These are phyloP conservation scores for Tinamus guttatus DNA, from an alignment of 2,113 vertebrate genomes.

Conservation along the genomic window DNA sequence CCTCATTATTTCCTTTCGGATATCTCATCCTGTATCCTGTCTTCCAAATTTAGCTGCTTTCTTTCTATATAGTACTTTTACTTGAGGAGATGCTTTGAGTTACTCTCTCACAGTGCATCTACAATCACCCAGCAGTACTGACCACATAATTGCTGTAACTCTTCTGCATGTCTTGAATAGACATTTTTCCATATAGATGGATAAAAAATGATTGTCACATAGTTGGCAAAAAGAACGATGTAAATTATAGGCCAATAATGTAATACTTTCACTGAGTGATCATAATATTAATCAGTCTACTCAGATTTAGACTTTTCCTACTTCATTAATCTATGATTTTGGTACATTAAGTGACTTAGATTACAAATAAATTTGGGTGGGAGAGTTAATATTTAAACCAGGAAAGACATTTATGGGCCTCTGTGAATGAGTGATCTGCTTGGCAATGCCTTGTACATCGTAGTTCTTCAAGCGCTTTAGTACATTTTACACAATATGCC, in stretches of 20 bases:
- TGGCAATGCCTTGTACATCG: rapidly evolving
- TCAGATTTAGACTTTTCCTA: slow-evolving; percentile 51
- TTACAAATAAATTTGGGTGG: slow-evolving; percentile 58
- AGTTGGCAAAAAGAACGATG: background rate
- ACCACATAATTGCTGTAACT: background rate
- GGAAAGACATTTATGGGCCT: background rate
- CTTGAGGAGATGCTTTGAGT: background rate
- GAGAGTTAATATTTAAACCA: slow-evolving; percentile 66
- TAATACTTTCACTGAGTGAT: background rate
- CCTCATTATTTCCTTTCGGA: background rate
- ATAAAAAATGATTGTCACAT: background rate
- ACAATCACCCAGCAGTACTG: background rate
- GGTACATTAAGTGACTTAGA: slow-evolving; percentile 45
- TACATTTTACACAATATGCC: background rate
- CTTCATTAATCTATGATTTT: slow-evolving; percentile 53
- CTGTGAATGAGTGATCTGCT: slow-evolving; percentile 9
- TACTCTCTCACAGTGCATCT: background rate
- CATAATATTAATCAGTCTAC: slow-evolving; percentile 53
- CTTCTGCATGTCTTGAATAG: background rate
- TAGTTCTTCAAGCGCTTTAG: background rate
- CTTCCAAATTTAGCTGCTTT: background rate
- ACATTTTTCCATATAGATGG: background rate
- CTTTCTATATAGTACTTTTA: background rate
- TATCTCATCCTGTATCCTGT: rapidly evolving
- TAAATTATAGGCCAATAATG: background rate